Conservation (phyloP, 35 echinoderm and acorn worm species). For the Apostichopus japonicus region DNA sequence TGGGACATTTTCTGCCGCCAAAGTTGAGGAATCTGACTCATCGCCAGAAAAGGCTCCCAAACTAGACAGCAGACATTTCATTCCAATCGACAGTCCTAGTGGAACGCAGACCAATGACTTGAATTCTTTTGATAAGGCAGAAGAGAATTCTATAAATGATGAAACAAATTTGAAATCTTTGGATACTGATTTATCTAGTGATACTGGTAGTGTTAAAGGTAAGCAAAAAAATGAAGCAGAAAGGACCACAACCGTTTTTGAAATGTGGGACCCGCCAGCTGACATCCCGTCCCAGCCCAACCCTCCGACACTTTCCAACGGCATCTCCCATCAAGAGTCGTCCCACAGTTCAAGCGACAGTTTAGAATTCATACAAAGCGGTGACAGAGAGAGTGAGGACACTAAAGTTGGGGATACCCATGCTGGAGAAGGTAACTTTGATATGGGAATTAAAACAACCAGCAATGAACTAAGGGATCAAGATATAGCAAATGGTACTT, state of each 20-base stretch:
- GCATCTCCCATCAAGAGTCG: conserved; percentile 16
- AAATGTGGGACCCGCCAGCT: neutral
- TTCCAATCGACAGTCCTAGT: conserved; percentile 27
- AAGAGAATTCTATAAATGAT: neutral
- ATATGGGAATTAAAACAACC: neutral
- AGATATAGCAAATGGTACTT: neutral
- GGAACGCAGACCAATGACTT: neutral
- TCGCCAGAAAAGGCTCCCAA: conserved; percentile 4
- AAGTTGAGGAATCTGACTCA: conserved; percentile 43
- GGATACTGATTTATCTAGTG: neutral
- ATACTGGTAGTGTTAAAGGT: neutral
- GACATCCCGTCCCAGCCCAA: neutral
- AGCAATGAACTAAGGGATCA: neutral
- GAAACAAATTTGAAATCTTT: neutral
- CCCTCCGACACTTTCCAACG: neutral
- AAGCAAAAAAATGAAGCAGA: neutral
- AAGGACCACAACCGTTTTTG: conserved; percentile 33
- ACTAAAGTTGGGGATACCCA: neutral
- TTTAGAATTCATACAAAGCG: conserved; percentile 40
- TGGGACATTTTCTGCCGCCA: conserved; percentile 31
- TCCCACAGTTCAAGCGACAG: conserved; percentile 19
- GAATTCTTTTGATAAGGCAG: neutral
- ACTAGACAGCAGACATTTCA: conserved; percentile 10
- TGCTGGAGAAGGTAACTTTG: neutral
- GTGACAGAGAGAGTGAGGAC: neutral